Percentiles rank a stretch among this genome's conserved stretches.
Evolutionary conservation across 2,888 invertebrate genomes (phyloP).

Genomic region (Drosophila borborema): DNA sequence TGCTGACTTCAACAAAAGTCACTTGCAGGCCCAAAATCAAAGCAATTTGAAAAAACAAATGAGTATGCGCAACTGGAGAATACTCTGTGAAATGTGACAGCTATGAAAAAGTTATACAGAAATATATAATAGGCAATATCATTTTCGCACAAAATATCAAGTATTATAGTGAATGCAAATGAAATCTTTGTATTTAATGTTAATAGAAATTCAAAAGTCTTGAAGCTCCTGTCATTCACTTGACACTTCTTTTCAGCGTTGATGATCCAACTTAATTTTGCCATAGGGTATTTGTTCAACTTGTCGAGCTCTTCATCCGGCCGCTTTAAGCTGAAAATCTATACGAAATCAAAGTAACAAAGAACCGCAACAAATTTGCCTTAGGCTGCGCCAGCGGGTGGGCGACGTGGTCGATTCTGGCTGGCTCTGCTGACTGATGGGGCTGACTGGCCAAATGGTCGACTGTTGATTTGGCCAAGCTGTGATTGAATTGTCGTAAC

Average conservation of each 20-base stretch:
- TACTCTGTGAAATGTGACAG: conserved; percentile 17
- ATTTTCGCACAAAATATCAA: background rate
- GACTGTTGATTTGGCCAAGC: conserved; percentile 74
- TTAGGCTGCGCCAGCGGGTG: conserved; percentile 52
- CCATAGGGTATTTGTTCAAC: conserved; percentile 16
- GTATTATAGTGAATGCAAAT: background rate
- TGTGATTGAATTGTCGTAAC: conserved; percentile 76
- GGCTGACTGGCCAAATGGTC: conserved; percentile 53
- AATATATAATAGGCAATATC: no score
- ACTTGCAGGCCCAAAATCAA: conserved; percentile 49
- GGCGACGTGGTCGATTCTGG: background rate
- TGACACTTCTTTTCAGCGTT: background rate
- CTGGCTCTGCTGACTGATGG: conserved; percentile 40
- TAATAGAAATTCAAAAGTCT: background rate
- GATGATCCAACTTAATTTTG: background rate
- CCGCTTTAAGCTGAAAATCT: conserved; percentile 70
- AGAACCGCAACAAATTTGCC: conserved; percentile 78
- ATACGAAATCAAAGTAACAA: conserved; percentile 75
- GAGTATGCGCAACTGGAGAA: background rate
- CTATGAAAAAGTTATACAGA: no score
- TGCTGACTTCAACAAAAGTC: conserved; percentile 71
- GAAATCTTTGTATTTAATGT: background rate
- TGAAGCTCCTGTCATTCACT: background rate
- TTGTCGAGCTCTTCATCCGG: conserved; percentile 8
- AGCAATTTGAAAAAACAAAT: conserved; percentile 1